phyloP scores from a whole-genome alignment of 2,888 invertebrate genomes.

The Leptopterna dolabrata region DNA sequence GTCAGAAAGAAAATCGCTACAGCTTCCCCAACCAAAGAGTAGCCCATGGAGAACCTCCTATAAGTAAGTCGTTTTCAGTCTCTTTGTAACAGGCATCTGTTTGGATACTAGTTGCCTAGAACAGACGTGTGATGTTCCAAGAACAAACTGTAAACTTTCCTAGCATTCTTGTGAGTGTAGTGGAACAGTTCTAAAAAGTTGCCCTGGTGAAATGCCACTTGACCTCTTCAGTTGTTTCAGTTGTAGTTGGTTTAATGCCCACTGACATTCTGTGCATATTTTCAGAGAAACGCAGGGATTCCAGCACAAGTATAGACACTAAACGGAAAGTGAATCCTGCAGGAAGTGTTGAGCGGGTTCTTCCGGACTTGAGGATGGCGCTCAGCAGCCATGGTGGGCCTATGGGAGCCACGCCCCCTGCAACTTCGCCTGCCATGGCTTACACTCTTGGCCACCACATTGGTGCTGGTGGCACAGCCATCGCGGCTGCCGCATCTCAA shows the following conservation, averaged over 20 bases:
- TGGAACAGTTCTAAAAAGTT: too few relatives aligned
- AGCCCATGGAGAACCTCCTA: conserved; percentile 33
- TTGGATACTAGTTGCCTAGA: too few relatives aligned
- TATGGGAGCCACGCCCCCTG: conserved; percentile 61
- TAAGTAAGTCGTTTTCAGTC: conserved; percentile 12
- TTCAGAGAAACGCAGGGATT: conserved; percentile 79
- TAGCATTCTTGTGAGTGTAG: too few relatives aligned
- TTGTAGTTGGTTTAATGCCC: too few relatives aligned
- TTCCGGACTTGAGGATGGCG: conserved; percentile 38
- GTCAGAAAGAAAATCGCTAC: conserved; percentile 87
- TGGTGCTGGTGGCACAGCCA: conserved; percentile 87
- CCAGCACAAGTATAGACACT: conserved; percentile 68
- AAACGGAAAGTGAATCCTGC: conserved; percentile 43
- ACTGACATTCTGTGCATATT: too few relatives aligned
- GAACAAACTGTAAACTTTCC: too few relatives aligned
- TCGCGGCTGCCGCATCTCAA: conserved; percentile 94
- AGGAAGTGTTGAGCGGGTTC: conserved; percentile 1
- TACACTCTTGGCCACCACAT: conserved; percentile 81
- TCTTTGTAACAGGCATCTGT: background rate
- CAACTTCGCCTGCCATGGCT: conserved; percentile 68
- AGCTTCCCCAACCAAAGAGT: conserved; percentile 66
- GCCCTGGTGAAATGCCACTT: too few relatives aligned
- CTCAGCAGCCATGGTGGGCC: conserved; percentile 37
- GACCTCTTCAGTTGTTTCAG: too few relatives aligned
- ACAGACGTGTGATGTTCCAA: too few relatives aligned